Conservation (phyloP, 2,888 invertebrate species). For the Diogma glabrata region DNA sequence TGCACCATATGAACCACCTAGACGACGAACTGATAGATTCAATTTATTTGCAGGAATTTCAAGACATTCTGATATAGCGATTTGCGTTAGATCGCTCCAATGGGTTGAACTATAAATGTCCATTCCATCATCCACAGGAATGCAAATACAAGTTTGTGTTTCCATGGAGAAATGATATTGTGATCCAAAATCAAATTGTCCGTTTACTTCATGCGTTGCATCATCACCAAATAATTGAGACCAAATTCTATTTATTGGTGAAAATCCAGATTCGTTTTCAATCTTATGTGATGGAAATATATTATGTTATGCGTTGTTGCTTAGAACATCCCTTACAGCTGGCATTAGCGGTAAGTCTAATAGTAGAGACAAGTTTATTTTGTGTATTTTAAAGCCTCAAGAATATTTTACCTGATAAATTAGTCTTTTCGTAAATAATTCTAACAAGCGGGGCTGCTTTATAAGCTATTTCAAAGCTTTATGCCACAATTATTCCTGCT, state of each 20-base stretch:
- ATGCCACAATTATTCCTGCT: slow-evolving; percentile 51
- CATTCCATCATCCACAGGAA: slow-evolving; percentile 55
- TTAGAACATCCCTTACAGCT: no score
- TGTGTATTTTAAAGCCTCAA: no score
- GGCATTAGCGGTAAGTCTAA: no score
- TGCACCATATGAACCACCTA: slow-evolving; percentile 57
- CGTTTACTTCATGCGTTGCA: slow-evolving; percentile 36
- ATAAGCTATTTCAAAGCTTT: slow-evolving; percentile 41
- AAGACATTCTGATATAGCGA: slow-evolving; percentile 42
- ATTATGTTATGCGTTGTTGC: no score
- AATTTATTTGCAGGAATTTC: slow-evolving; percentile 31
- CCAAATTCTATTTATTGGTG: no score
- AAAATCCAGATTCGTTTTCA: no score
- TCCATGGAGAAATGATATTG: slow-evolving; percentile 66
- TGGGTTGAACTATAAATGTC: slow-evolving; percentile 50
- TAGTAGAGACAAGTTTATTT: no score
- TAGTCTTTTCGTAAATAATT: slow-evolving; percentile 35
- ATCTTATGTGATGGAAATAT: no score
- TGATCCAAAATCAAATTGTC: slow-evolving; percentile 41
- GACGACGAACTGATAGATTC: slow-evolving; percentile 54
- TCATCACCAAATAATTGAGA: slow-evolving; percentile 19
- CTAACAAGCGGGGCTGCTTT: slow-evolving; percentile 44
- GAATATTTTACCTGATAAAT: no score
- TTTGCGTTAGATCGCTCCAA: slow-evolving; percentile 45
- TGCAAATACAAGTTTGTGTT: slow-evolving; percentile 46